These are phyloP conservation scores for Drosophila kanekoi DNA, from an alignment of 2,888 invertebrate genomes.

Conservation along the genomic window DNA sequence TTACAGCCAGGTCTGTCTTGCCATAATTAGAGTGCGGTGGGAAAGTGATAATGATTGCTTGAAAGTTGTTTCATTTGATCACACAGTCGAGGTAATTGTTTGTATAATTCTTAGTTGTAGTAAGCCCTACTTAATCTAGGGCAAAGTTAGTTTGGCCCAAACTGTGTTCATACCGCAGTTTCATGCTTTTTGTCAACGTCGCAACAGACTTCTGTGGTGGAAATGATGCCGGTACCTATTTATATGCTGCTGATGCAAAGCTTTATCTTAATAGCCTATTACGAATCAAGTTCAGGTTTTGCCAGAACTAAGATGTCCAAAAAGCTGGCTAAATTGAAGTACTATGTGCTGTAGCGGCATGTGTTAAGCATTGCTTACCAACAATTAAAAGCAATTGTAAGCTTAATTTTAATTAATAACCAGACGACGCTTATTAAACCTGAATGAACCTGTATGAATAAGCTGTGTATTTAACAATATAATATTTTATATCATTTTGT, in stretches of 20 bases:
- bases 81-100: not conserved
- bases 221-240: not conserved
- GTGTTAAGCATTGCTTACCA: not conserved
- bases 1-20: not conserved
- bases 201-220: not conserved
- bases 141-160: not conserved
- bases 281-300: slow-evolving; percentile 14
- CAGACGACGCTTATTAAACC: slow-evolving; percentile 2
- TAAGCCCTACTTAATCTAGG: not conserved
- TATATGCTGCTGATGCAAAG: slow-evolving; percentile 10
- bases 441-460: not conserved
- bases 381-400: slow-evolving; percentile 12
- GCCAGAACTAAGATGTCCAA: not conserved
- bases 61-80: not conserved
- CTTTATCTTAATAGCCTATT: not conserved
- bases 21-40: not conserved
- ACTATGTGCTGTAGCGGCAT: not conserved
- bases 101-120: not conserved
- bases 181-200: not conserved
- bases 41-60: not conserved
- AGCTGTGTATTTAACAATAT: no score
- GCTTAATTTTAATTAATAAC: not conserved
- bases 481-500: no score
- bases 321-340: slow-evolving; percentile 1
- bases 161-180: no score